Evolutionary conservation across 1,140 invertebrate species (phyloP), one percentile per base, ranked within the genome.

Genomic region (Drosophila oshimai): DNA sequence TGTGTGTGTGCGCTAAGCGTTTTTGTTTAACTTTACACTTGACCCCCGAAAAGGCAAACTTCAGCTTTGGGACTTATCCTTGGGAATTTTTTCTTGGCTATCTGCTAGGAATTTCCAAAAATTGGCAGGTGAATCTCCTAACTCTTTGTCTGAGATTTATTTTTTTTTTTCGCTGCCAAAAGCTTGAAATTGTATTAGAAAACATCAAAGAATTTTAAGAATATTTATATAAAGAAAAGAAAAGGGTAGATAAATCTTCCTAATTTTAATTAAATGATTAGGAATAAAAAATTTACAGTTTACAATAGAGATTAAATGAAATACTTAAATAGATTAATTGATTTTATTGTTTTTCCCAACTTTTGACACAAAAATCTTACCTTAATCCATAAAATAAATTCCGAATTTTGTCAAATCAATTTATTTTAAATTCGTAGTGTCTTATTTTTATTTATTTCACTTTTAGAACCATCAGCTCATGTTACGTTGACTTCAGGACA

Each of bases 21-120:
- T 74, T 80, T 80, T 80, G 77, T 69, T 74, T 70, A 79, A 79
- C 70, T 80, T 79, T 70, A 54, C 71, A 80, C 70, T 79, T 79
- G 76, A 80, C 76, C 76, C 64, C 24, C 44, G 45, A 61, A 67
- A 61, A 55, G 68, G 45, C 54, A 33, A 60, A 39, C 68, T 72
- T 61, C 37, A 72, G 68, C 33, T 39, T 28, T 26, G 12, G 58
- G 34, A 64, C 64, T 64, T 49, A 64, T 65, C 42, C 42, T 24
- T 18, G 13, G n/a, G 3, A n/a, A 6, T 39, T 36, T 53, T 22
- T 24, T 45, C 7, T 13, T 42, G 7, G 36, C n/a, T 9, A 26
- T 36, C 17, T 51, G 24, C 4, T 4, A 13, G 13, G 24, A 31
- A 26, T 26, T 41, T 28, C 4, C 1, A 7, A 4, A 10, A 54